phyloP scores from a whole-genome alignment of 2,888 invertebrate species.

The Matsumyia berberina region DNA sequence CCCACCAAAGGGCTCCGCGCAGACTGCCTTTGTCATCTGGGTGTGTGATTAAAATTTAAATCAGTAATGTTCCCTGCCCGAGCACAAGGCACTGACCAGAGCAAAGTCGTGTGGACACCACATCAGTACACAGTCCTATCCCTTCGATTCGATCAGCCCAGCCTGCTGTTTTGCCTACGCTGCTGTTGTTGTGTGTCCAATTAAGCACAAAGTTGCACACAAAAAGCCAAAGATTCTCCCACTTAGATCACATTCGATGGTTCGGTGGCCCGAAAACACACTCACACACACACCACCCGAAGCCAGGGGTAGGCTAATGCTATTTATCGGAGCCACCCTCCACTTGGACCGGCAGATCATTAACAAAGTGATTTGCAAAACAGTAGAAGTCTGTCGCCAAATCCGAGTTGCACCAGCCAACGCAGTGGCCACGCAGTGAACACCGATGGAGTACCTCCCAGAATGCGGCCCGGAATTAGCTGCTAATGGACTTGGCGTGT shows the following conservation, averaged over 20 bases:
- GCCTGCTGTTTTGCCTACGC: constrained; percentile 48
- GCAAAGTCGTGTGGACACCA: constrained; percentile 58
- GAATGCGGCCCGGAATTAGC: constrained; percentile 58
- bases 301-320: constrained; percentile 2
- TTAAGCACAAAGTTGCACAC: constrained; percentile 67
- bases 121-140: constrained; percentile 39
- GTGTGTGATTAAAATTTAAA: constrained; percentile 72
- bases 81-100: constrained; percentile 62
- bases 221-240: constrained; percentile 71
- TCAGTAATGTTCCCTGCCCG: constrained; percentile 58
- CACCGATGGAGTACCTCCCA: constrained; percentile 52
- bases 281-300: constrained; percentile 2
- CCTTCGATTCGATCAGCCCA: constrained; percentile 69
- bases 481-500: constrained; percentile 72
- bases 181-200: constrained; percentile 66
- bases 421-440: constrained; percentile 25
- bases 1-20: constrained; percentile 47
- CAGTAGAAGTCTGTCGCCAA: constrained; percentile 64
- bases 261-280: constrained; percentile 42
- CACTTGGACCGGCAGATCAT: constrained; percentile 51
- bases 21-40: constrained; percentile 52
- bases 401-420: neutral
- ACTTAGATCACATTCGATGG: constrained; percentile 75
- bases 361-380: constrained; percentile 65
- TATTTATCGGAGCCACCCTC: constrained; percentile 52